Evolutionary conservation across 2,888 invertebrate genomes (phyloP), one percentile per base, ranked within the genome.

Genomic region (Monoplex corrugatus): DNA sequence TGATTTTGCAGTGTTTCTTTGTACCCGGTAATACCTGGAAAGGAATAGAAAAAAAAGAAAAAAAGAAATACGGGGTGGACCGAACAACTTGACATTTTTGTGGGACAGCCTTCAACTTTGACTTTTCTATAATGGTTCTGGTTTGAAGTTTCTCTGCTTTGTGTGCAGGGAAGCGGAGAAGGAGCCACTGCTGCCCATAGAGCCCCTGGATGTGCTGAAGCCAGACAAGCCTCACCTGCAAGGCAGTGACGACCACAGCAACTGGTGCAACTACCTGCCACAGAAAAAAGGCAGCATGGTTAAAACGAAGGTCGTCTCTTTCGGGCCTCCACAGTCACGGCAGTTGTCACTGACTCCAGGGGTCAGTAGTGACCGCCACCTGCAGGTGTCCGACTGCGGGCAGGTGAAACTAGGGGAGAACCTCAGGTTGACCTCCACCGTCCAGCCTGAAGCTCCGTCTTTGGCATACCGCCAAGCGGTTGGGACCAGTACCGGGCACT

Each of bases 181-280:
- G 80, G 80, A 43, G 43, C 45, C 50, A 19, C 84, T 23, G 50
- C 35, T 84, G 84, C 50, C 35, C 50, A 84, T 38, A 0, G 50
- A 84, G 84, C 50, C 84, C 23, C 2, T 84, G 84, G 50, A 50
- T 16, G 84, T 84, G 84, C 32, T 28, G 45, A 28, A 32, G 28
- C n/a, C 44, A 19, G 50, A 50, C 19, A 50, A 50, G 57, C 35
- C 13, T 0, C 50, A 50, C 38, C 84, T 84, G 6, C 84, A 84
- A 23, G 57, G 84, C 23, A 0, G 32, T 32, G 84, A 84, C 38
- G 19, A 2, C 3, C 35, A 32, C 2, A 23, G 50, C 35, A 2
- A 19, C 50, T 84, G 84, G 84, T 50, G 57, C 84, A 84, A 19
- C 50, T 84, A 84, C 57, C 50, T 84, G 84, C 50, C 19, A 32